Base-by-base conservation (phyloP, 1,140 invertebrate genomes). In the Gonatopus flavifemur region DNA sequence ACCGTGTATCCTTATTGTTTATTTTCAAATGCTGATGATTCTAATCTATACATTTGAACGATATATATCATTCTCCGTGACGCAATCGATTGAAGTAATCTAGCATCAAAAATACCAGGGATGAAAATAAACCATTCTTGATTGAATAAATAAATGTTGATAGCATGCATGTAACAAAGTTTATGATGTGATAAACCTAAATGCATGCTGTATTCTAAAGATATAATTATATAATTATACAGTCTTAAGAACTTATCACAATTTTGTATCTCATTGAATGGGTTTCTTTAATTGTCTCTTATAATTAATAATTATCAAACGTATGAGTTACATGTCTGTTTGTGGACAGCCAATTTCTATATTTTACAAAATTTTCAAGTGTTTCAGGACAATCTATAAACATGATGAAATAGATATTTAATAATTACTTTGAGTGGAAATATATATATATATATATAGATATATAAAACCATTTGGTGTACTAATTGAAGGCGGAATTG, bases 81-180 rank as follows among this genome's bases (percentile, higher is more conserved):
- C 9, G 30, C 39, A n/a, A 21, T 24, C 8, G 19, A 10, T 25
- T 25, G 8, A 42, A 30, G 33, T 51, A 36, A 51, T 51, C 40
- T 38, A 38, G 15, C 18, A 40, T 24, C 10, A 25, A 21, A 24
- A 30, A 30, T 52, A 35, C 1, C 25, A 15, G 24, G 32, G 36
- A 35, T 13, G n/a, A n/a, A n/a, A 28, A 35, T 31, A 13, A 7
- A n/a, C 37, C 30, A 32, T 10, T 45, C 10, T 40, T 32, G 25
- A 54, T 54, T 38, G 19, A 20, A 42, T 38, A n/a, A 62, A 53
- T 49, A 55, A 44, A 20, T 33, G 19, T n/a, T n/a, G n/a, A n/a
- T n/a, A n/a, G 10, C 59, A 62, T 62, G 59, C 59, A 45, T 32
- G 18, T 42, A 49, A 60, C 47, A 39, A 41, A 45, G 28, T 53